Evolutionary conservation across 2,797 vertebrate species (phyloP), one percentile per base, ranked within the genome.

Genomic region (Meda fulgida): DNA sequence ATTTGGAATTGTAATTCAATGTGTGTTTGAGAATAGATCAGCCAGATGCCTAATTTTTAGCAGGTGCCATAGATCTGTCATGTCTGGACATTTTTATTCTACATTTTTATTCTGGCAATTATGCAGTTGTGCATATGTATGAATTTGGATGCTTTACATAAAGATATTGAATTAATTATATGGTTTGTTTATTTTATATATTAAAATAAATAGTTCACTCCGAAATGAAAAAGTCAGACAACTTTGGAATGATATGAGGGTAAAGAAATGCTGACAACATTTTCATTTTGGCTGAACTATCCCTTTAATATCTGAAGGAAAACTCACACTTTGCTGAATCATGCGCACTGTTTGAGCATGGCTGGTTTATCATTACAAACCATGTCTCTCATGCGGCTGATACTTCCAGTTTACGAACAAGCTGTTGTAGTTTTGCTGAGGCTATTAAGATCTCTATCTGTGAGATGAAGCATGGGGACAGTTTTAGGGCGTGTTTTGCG

Each of bases 391-490:
- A n/a, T 60, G 43, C 4, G n/a, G 53, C 29, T 23, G 31, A 34
- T 26, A 36, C 23, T 53, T 36, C 29, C 36, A 34, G 48, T 46
- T 71, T 80, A 82, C 14, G 1, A 14, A 38, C 40, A 73, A 80
- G 79, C 88, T 69, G 36, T 60, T 81, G 16, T 70, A 69, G 85
- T 88, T 89, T 79, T 79, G 58, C 86, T n/a, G 9, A 58, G 83
- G 88, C 70, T 83, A 77, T 88, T 82, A 83, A 81, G 83, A 89
- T 86, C 83, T 65, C 23, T 84, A 88, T 89, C 85, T 89, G 85
- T 86, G 79, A 86, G 88, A 38, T 87, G 87, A 89, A 72, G 82
- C 26, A 0, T 87, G 81, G 29, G 63, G 79, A 80, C 66, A 78
- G 79, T 48, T 86, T 86, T 75, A 10, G 70, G 46, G 70, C 80